Evolutionary conservation across 2,888 invertebrate species (phyloP), one percentile per base, ranked within the genome.

Genomic region (Caenorhabditis japonica): DNA sequence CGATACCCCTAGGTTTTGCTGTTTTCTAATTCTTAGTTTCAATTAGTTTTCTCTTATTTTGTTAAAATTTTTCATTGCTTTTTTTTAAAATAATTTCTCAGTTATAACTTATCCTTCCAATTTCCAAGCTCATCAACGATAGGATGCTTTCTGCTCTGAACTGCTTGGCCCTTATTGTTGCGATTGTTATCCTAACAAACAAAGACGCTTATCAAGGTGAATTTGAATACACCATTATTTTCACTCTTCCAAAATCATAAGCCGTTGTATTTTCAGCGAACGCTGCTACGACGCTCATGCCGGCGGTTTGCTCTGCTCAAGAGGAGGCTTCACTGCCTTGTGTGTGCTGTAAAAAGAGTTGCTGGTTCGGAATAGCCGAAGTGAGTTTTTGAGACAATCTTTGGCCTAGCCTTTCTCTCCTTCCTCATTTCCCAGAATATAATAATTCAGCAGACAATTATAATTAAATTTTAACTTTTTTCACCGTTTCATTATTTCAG

Each of bases 351-450:
- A 61, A 61, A 25, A 70, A 70, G 38, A 30, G 33, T 0, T 70
- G 70, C 34, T 70, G 61, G 61, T 61, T 55, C 13, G 56, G 55
- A 0, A 61, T 61, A 10, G 49, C 70, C 3, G 61, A 70, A 38
- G 70, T 61, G 43, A 60, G 69, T 19, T 15, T 12, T 21, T 10
- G 4, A 43, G 19, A 3, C 4, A 30, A n/a, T n/a, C n/a, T n/a
- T n/a, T n/a, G n/a, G n/a, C n/a, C n/a, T n/a, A n/a, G n/a, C n/a
- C n/a, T n/a, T n/a, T n/a, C n/a, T n/a, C n/a, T n/a, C n/a, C n/a
- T n/a, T n/a, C n/a, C n/a, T n/a, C n/a, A n/a, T n/a, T n/a, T n/a
- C n/a, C n/a, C n/a, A n/a, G n/a, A n/a, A n/a, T n/a, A n/a, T n/a
- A n/a, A n/a, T n/a, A n/a, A n/a, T n/a, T n/a, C n/a, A n/a, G n/a